Evolutionary conservation across 2,797 vertebrate species (phyloP).

Genomic region (Emydoidea blandingii): DNA sequence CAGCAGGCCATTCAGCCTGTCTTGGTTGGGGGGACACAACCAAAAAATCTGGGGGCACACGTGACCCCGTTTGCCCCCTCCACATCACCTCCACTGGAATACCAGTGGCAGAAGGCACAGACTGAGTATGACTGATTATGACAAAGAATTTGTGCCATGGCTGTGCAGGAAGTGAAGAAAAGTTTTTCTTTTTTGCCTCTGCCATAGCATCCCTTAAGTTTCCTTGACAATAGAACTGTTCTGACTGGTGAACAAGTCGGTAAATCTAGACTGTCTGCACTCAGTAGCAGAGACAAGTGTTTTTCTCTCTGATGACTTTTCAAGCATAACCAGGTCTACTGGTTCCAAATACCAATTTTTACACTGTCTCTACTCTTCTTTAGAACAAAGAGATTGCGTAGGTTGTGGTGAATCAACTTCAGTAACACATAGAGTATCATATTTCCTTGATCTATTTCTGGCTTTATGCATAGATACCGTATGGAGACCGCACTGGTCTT

Average conservation of each 20-base stretch:
- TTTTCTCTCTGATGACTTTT: not conserved
- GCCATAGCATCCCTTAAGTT: not conserved
- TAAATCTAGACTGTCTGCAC: not conserved
- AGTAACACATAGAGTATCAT: not conserved
- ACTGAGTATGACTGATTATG: not conserved
- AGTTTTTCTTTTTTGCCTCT: not conserved
- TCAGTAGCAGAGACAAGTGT: not conserved
- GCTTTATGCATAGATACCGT: not conserved
- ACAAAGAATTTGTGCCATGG: not conserved
- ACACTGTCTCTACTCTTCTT: not conserved
- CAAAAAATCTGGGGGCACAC: too few species aligned
- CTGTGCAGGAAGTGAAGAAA: not conserved
- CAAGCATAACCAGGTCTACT: not conserved
- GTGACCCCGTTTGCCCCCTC: too few species aligned
- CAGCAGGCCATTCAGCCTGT: too few species aligned
- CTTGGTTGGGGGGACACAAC: too few species aligned
- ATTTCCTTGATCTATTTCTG: not conserved
- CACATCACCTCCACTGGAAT: not conserved
- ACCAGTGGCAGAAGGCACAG: not conserved
- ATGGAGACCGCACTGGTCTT: not conserved
- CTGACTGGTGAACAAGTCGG: not conserved
- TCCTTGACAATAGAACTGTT: not conserved
- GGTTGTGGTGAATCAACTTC: not conserved
- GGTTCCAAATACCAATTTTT: not conserved
- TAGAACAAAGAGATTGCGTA: not conserved